These are phyloP conservation scores for Ips nitidus DNA, from an alignment of 1,140 invertebrate genomes.

Conservation along the genomic window DNA sequence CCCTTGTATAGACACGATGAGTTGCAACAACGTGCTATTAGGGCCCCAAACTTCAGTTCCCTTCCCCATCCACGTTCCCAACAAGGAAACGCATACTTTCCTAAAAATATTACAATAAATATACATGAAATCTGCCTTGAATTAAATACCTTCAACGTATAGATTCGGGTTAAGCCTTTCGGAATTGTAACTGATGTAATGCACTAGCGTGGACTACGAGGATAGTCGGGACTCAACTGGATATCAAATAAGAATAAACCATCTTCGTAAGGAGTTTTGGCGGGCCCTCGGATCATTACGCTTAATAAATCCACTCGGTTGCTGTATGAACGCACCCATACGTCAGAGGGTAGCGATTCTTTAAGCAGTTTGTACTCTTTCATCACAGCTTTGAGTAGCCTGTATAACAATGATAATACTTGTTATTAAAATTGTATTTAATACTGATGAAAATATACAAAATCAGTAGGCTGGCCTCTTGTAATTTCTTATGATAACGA, in stretches of 20 bases:
- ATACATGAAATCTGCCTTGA: neutral
- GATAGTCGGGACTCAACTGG: conserved; percentile 87
- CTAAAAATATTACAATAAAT: conserved; percentile 12
- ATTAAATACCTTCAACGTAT: conserved; percentile 78
- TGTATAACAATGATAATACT: conserved; percentile 12
- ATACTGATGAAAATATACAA: no score
- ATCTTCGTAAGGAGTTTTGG: conserved; percentile 91
- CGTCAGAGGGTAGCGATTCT: conserved; percentile 81
- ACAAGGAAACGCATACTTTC: conserved; percentile 87
- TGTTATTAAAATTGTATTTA: no score
- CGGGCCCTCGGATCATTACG: conserved; percentile 88
- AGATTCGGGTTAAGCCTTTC: conserved; percentile 94
- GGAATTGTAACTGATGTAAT: conserved; percentile 88
- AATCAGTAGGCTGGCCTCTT: no score
- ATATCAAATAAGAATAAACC: conserved; percentile 94
- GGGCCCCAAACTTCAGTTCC: conserved; percentile 88
- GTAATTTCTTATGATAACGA: no score
- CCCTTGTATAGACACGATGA: conserved; percentile 94
- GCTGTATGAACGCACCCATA: conserved; percentile 84
- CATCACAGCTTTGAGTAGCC: conserved; percentile 76
- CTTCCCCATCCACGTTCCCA: conserved; percentile 91
- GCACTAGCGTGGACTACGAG: conserved; percentile 79
- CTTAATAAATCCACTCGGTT: conserved; percentile 91
- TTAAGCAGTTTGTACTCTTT: conserved; percentile 82
- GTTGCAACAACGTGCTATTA: conserved; percentile 81